phyloP scores from a whole-genome alignment of 1,140 invertebrate genomes.

The Drosophila varians region DNA sequence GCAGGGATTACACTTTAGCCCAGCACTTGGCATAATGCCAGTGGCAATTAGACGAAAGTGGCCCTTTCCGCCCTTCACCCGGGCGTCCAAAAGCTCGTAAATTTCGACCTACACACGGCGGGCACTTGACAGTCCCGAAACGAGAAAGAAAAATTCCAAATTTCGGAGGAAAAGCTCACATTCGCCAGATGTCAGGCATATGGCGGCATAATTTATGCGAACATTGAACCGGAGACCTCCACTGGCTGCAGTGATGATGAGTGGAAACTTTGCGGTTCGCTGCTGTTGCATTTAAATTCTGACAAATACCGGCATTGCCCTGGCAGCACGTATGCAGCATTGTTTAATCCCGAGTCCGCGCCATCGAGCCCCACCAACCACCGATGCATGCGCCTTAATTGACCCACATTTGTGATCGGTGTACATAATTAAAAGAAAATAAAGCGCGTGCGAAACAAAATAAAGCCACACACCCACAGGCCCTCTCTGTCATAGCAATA shows the following conservation, averaged over 20 bases:
- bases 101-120: conserved; percentile 44
- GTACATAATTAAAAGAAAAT: conserved; percentile 68
- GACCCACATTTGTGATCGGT: conserved; percentile 66
- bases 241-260: conserved; percentile 30
- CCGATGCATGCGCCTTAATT: conserved; percentile 45
- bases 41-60: conserved; percentile 66
- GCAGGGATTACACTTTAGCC: conserved; percentile 23
- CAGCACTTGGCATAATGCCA: conserved; percentile 58
- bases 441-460: conserved; percentile 5
- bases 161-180: conserved; percentile 9
- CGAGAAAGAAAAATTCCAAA: conserved; percentile 8
- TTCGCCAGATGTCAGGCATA: conserved; percentile 63
- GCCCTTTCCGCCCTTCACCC: neutral
- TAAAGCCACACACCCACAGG: neutral
- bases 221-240: conserved; percentile 52
- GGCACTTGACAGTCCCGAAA: conserved; percentile 49
- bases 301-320: conserved; percentile 43
- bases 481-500: conserved; percentile 4
- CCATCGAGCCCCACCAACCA: conserved; percentile 7
- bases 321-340: conserved; percentile 33
- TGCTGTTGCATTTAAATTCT: conserved; percentile 49
- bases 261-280: conserved; percentile 38
- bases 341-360: conserved; percentile 44
- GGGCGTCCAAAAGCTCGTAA: conserved; percentile 41
- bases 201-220: conserved; percentile 76